Conservation (phyloP, 2,797 vertebrate species). For the Hippoglossus hippoglossus region DNA sequence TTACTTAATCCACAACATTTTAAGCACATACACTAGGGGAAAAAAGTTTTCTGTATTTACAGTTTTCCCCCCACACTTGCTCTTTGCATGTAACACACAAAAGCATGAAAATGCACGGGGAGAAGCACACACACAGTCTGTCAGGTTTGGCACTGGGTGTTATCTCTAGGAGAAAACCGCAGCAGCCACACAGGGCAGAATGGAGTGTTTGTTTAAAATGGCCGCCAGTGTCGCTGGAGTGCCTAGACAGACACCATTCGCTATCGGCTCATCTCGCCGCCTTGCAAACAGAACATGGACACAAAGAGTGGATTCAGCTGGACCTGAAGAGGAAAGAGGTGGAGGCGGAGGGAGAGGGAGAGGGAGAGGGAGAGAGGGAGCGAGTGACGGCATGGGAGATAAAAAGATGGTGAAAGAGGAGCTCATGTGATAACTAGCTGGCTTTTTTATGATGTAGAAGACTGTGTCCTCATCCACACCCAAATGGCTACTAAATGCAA, state of each 20-base stretch:
- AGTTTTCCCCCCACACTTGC: background rate
- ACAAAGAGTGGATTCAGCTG: conserved; percentile 71
- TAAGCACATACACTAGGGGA: too few species aligned
- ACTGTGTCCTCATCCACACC: conserved; percentile 1
- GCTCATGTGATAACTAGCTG: conserved; percentile 6
- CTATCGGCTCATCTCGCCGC: conserved; percentile 63
- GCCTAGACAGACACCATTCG: conserved; percentile 54
- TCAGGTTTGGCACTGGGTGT: conserved; percentile 29
- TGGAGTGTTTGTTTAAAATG: conserved; percentile 67
- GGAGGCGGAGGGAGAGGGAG: conserved; percentile 2
- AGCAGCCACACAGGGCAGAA: conserved; percentile 48
- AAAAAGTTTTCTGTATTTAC: too few species aligned
- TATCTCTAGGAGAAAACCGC: conserved; percentile 55
- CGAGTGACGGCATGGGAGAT: conserved; percentile 8
- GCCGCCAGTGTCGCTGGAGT: conserved; percentile 46
- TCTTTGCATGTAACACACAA: background rate
- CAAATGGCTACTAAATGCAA: background rate
- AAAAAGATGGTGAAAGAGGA: conserved; percentile 7
- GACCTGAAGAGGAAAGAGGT: conserved; percentile 17
- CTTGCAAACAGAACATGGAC: conserved; percentile 45
- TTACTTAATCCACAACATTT: too few species aligned
- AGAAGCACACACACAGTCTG: conserved; percentile 3
- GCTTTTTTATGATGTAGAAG: background rate
- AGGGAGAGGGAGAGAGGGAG: conserved; percentile 12
- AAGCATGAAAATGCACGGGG: background rate